Conservation (phyloP, 2,113 vertebrate species). For the Excalfactoria chinensis region DNA sequence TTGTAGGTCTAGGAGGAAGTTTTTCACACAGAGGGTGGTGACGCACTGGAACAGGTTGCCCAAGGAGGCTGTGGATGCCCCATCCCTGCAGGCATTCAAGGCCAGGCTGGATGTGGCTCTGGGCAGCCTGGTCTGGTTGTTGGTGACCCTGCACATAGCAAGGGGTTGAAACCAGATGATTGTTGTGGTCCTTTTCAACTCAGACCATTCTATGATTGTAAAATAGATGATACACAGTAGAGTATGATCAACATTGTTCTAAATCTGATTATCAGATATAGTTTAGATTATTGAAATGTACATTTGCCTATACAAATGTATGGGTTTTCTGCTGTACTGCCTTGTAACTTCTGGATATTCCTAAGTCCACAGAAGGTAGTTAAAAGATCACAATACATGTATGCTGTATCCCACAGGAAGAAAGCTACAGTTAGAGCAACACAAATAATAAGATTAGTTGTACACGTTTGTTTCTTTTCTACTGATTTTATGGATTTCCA, state of each 20-base stretch:
- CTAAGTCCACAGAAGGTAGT: not conserved
- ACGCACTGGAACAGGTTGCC: too few relatives aligned
- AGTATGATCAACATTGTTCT: fast-evolving
- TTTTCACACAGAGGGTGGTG: too few relatives aligned
- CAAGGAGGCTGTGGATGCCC: too few relatives aligned
- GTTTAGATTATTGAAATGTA: not conserved
- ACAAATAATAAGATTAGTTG: not conserved
- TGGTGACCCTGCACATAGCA: too few relatives aligned
- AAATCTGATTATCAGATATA: not conserved
- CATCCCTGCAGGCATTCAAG: too few relatives aligned
- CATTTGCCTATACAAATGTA: not conserved
- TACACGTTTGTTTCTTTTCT: not conserved
- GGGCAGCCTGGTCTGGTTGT: too few relatives aligned
- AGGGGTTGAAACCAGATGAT: too few relatives aligned
- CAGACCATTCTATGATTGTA: too few relatives aligned
- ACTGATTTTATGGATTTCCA: not conserved
- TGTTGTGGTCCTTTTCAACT: too few relatives aligned
- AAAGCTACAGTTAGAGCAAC: not conserved
- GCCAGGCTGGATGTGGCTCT: too few relatives aligned
- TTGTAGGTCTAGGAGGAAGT: not conserved
- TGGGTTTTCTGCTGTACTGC: not conserved
- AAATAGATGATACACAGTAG: not conserved
- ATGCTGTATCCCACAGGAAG: not conserved
- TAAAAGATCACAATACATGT: not conserved
- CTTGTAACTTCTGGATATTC: not conserved